Evolutionary conservation across 2,113 vertebrate genomes (phyloP).

Genomic region (Scolopax mira): DNA sequence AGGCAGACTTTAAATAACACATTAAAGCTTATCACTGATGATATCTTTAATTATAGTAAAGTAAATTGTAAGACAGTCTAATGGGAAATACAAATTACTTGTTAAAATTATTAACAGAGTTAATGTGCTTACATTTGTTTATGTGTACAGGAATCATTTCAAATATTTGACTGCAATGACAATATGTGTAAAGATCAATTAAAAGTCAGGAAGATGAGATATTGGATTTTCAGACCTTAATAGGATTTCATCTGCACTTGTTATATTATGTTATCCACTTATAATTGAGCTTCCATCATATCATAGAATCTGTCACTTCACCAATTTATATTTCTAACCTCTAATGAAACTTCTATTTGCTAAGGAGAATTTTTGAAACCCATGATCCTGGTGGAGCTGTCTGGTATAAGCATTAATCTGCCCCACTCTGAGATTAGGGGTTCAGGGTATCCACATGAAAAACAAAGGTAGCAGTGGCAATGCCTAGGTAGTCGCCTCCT

Average conservation of each 20-base stretch:
- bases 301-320: slow-evolving; percentile 74
- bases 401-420: background rate
- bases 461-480: slow-evolving; percentile 7
- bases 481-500: background rate
- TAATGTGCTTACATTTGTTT: slow-evolving; percentile 85
- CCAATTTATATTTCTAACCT: slow-evolving; percentile 77
- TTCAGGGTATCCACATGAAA: slow-evolving; percentile 21
- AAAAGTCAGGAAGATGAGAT: slow-evolving; percentile 84
- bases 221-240: slow-evolving; percentile 82
- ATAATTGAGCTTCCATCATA: slow-evolving; percentile 82
- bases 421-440: background rate
- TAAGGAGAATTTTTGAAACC: slow-evolving; percentile 70
- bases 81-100: slow-evolving; percentile 83
- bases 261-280: slow-evolving; percentile 82
- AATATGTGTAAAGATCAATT: slow-evolving; percentile 86
- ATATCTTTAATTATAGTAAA: slow-evolving; percentile 80
- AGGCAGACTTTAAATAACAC: slow-evolving; percentile 73
- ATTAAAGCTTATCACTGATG: slow-evolving; percentile 73
- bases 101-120: slow-evolving; percentile 82
- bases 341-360: slow-evolving; percentile 75
- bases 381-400: slow-evolving; percentile 15
- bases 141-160: slow-evolving; percentile 76
- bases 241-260: slow-evolving; percentile 82
- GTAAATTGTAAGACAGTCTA: slow-evolving; percentile 75
- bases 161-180: slow-evolving; percentile 80